Base-by-base conservation (phyloP, 2,113 vertebrate species). In the Monopterus albus region DNA sequence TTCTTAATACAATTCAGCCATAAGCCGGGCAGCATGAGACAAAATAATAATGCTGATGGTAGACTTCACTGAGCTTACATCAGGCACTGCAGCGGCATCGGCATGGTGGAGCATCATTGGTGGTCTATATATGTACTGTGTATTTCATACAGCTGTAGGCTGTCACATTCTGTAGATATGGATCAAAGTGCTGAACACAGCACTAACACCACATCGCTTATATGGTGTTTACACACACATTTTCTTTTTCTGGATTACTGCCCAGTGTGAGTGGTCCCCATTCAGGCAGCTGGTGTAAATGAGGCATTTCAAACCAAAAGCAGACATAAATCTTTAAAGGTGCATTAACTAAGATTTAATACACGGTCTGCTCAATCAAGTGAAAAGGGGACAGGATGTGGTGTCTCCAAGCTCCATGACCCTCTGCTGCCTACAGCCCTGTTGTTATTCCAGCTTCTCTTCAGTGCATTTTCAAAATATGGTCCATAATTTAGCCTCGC, bases 31-130 rank as follows among this genome's bases (percentile, higher is more conserved):
- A 83, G 79, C 75, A 53, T 68, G 79, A 75, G 72, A 75, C 53
- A 42, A 81, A 72, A 82, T 78, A 78, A 85, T 73, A 81, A 67
- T 81, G 76, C 82, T 85, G 82, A 84, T 84, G 55, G 65, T 66
- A 67, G 76, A 65, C 63, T 84, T 87, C 72, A 75, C 63, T 49
- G 45, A 51, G 65, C 72, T 89, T 89, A 78, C 57, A 75, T 89
- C 86, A 92, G 67, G 58, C 58, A 79, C 78, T 84, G 86, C 83
- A 81, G 87, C 76, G 82, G 68, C 36, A 58, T 17, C 9, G 17
- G 61, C 33, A 42, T 65, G 72, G 76, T 12, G 2, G 53, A 62
- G 60, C 76, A 57, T 65, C 56, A 78, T 20, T 46, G 61, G 79
- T 66, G 43, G 49, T 62, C 40, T 12, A 20, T 31, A 28, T 55